A percentile compares a stretch with the other conserved stretches of the same genome.
phyloP scores from a whole-genome alignment of 2,888 invertebrate genomes.

The Drosophila maculinotata region DNA sequence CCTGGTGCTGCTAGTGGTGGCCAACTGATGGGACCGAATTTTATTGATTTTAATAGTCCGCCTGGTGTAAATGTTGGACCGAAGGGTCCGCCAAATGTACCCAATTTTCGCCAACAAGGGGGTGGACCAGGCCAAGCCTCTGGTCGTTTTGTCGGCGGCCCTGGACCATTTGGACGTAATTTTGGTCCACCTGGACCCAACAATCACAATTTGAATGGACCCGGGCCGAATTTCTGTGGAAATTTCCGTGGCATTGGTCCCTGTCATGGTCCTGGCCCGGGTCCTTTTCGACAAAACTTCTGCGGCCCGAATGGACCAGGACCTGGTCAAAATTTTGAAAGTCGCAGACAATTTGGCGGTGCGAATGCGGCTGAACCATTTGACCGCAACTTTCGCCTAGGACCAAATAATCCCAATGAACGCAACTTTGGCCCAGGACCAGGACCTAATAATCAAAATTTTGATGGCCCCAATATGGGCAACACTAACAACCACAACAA shows the following conservation, averaged over 20 bases:
- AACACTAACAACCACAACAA: conserved; percentile 28
- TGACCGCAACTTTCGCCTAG: conserved; percentile 26
- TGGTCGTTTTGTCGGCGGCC: conserved; percentile 10
- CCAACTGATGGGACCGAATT: conserved; percentile 41
- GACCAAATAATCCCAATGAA: conserved; percentile 28
- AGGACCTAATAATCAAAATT: conserved; percentile 33
- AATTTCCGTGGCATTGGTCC: conserved; percentile 37
- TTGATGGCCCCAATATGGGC: conserved; percentile 29
- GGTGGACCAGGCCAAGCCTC: not conserved
- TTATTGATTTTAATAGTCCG: conserved; percentile 39
- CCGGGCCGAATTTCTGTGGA: conserved; percentile 31
- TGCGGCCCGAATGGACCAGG: conserved; percentile 43
- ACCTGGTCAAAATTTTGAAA: conserved; percentile 32
- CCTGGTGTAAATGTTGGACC: conserved; percentile 9
- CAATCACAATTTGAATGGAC: conserved; percentile 36
- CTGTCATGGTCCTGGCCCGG: conserved; percentile 25
- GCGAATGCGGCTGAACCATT: conserved; percentile 10
- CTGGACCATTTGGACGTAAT: conserved; percentile 40
- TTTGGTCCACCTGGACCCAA: conserved; percentile 43
- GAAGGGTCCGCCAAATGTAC: conserved; percentile 15
- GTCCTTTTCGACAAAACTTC: conserved; percentile 43
- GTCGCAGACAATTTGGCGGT: conserved; percentile 33
- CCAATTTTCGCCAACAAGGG: conserved; percentile 19
- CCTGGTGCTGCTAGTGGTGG: conserved; percentile 8
- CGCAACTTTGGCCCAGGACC: conserved; percentile 37